Conservation (phyloP, 1,140 invertebrate species). For the Calliopsis andreniformis region DNA sequence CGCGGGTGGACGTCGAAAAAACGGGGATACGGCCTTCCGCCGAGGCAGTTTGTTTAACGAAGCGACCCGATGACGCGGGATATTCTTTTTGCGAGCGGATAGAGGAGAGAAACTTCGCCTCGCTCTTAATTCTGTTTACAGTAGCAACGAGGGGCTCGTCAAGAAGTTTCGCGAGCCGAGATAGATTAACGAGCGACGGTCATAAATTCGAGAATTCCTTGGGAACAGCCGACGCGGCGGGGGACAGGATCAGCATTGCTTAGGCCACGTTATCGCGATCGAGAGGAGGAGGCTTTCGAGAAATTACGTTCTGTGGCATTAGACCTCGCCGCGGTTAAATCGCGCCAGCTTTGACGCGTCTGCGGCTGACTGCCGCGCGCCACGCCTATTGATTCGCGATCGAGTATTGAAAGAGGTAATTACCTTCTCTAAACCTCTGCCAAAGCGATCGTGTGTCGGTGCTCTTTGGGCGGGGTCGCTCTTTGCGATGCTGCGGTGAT, state of each 20-base stretch:
- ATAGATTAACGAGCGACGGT: slow-evolving; percentile 35
- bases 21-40: not conserved
- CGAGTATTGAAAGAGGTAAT: too few relatives aligned
- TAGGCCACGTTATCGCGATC: slow-evolving; percentile 19
- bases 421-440: too few relatives aligned
- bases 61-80: slow-evolving; percentile 35
- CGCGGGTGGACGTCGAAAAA: slow-evolving; percentile 23
- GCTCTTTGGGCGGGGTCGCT: too few relatives aligned
- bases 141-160: slow-evolving; percentile 34
- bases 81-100: slow-evolving; percentile 16
- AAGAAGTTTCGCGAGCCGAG: slow-evolving; percentile 12
- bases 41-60: slow-evolving; percentile 53
- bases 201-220: slow-evolving; percentile 24
- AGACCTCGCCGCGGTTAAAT: not conserved
- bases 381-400: too few relatives aligned
- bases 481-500: too few relatives aligned
- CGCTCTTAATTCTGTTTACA: slow-evolving; percentile 47
- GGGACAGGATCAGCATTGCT: not conserved
- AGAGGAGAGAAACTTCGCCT: slow-evolving; percentile 2
- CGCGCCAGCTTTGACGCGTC: not conserved
- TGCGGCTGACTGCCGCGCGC: too few relatives aligned
- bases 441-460: too few relatives aligned
- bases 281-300: not conserved
- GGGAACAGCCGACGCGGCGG: not conserved
- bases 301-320: not conserved